Conservation (phyloP, 2,888 invertebrate genomes). For the Cordilura impudica region DNA sequence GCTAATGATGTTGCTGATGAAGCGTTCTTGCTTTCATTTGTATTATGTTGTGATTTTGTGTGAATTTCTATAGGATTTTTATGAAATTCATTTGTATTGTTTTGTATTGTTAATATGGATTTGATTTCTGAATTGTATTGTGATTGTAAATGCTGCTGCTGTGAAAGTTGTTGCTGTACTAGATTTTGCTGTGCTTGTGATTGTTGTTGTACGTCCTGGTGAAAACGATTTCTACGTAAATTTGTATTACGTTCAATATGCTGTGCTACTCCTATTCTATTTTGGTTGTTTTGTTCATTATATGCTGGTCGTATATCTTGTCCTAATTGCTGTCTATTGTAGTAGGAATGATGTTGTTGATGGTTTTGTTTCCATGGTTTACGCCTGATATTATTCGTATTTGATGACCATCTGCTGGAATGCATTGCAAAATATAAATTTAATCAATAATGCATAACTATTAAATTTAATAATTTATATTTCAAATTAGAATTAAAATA, state of each 20-base stretch:
- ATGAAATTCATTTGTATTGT: constrained; percentile 38
- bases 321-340: constrained; percentile 52
- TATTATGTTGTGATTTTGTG: constrained; percentile 30
- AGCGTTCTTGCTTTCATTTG: constrained; percentile 38
- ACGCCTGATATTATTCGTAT: constrained; percentile 68
- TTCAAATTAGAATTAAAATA: too few species aligned
- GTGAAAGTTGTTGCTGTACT: not conserved
- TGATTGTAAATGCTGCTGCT: constrained; percentile 32
- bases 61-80: constrained; percentile 33
- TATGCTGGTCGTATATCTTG: constrained; percentile 49
- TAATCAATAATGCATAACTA: too few species aligned
- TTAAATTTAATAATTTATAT: too few species aligned
- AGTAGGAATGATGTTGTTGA: constrained; percentile 61
- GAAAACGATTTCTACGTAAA: constrained; percentile 65
- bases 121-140: constrained; percentile 36
- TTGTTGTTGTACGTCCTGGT: constrained; percentile 54
- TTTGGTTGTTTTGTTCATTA: constrained; percentile 43
- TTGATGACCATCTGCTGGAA: constrained; percentile 67
- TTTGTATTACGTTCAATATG: constrained; percentile 39
- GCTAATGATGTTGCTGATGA: constrained; percentile 21
- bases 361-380: constrained; percentile 71
- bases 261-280: constrained; percentile 28
- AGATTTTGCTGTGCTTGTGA: constrained; percentile 32
- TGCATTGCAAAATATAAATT: constrained; percentile 5
- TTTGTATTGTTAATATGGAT: constrained; percentile 32